Percentiles rank a stretch among this genome's conserved stretches.
Conservation (phyloP, 2,888 invertebrate genomes). For the Mongoloraphidia duomilia region DNA sequence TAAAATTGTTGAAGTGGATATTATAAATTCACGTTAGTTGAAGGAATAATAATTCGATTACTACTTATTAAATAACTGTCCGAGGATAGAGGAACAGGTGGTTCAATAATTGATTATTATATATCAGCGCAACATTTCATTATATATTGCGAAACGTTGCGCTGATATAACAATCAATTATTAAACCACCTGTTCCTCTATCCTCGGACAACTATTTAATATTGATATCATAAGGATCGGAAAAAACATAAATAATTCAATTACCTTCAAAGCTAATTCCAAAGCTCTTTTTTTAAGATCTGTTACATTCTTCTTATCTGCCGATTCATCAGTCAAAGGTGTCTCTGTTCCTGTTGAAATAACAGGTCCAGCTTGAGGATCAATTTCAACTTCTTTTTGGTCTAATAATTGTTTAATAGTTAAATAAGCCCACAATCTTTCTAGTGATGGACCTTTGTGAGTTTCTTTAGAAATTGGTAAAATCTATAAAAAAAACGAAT, state of each 20-base stretch:
- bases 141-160: too few species aligned
- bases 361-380: constrained; percentile 8
- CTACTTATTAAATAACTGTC: too few species aligned
- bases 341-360: constrained; percentile 19
- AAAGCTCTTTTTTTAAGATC: constrained; percentile 36
- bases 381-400: constrained; percentile 27
- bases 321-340: constrained; percentile 13
- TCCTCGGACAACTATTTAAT: too few species aligned
- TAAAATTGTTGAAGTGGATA: not conserved
- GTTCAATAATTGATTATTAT: too few species aligned
- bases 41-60: too few species aligned
- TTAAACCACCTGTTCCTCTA: too few species aligned
- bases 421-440: constrained; percentile 51
- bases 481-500: not conserved
- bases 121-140: too few species aligned
- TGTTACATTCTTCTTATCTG: constrained; percentile 17
- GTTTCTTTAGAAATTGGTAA: constrained; percentile 12
- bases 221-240: too few species aligned
- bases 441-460: constrained; percentile 26
- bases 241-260: too few species aligned
- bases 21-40: too few species aligned
- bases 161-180: too few species aligned
- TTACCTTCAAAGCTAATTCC: constrained; percentile 38
- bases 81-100: too few species aligned
- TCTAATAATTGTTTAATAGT: constrained; percentile 49